Evolutionary conservation across 2,113 vertebrate genomes (phyloP), one percentile per base, ranked within the genome.

Genomic region (Silurus asotus): DNA sequence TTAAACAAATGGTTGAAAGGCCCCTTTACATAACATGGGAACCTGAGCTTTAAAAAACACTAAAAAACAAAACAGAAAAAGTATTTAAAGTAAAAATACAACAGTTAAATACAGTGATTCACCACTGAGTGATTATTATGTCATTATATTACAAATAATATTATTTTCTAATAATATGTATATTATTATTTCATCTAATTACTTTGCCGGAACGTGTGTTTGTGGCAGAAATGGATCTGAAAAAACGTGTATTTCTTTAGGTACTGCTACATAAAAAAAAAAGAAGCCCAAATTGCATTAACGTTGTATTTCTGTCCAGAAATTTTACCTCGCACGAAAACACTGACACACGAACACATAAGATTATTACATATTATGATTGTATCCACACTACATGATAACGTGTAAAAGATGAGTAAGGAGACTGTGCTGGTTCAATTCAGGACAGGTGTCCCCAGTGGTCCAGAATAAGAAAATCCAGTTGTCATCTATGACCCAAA

Each of bases 401-500:
- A 11, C 20, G 20, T 6, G 20, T 51, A 48, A 49, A 76, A 83
- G 70, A 76, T 76, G 81, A 59, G n/a, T 28, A n/a, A 74, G 62
- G 64, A 48, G 76, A 59, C 25, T 15, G 45, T 61, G 67, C 19
- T 8, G n/a, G 67, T 61, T 81, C 83, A 67, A 84, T 87, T 61
- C 84, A 88, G 77, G 79, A 69, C 87, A 91, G 88, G 88, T 90
- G 86, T 85, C 84, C 89, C 86, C 48, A 81, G 37, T 69, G 89
- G 86, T 79, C 86, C 72, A 78, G 25, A 70, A 86, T 37, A 49
- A 90, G 84, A 79, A 81, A 61, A 88, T 84, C 56, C 20, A 87
- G 76, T 89, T 65, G 82, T 86, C 90, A 87, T 92, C 85, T 2
- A 69, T 90, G 91, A 91, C 88, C 92, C 85, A 88, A 87, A 89